These are phyloP conservation scores for Caretta caretta DNA, from an alignment of 2,113 vertebrate genomes.

Conservation along the genomic window DNA sequence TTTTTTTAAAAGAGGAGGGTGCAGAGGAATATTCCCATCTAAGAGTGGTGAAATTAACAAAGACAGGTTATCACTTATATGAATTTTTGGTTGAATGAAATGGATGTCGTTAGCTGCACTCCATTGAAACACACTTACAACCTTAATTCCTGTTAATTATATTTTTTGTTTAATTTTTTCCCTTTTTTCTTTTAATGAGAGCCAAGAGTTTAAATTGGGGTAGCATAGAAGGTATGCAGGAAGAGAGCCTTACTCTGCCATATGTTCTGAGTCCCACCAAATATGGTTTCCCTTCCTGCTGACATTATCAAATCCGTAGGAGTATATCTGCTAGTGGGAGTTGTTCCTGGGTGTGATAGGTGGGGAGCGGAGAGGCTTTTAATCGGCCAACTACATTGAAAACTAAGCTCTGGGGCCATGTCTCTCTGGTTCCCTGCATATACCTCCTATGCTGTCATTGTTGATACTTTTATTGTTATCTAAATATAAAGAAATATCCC, in stretches of 20 bases:
- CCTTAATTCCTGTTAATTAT: not conserved
- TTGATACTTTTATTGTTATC: not conserved
- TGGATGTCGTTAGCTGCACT: not conserved
- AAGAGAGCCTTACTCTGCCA: not conserved
- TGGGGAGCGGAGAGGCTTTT: not conserved
- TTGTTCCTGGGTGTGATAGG: not conserved
- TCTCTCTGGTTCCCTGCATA: not conserved
- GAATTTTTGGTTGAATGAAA: not conserved
- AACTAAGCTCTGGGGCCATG: not conserved
- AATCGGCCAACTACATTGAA: not conserved
- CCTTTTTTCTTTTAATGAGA: not conserved
- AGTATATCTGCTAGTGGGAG: not conserved
- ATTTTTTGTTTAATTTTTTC: not conserved
- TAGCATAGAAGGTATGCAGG: not conserved
- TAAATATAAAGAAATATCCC: not conserved
- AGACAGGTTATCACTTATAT: not conserved
- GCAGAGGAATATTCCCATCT: not conserved
- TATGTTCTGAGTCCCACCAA: not conserved
- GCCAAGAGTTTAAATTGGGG: not conserved
- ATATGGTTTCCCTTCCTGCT: not conserved
- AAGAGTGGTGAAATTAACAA: not conserved
- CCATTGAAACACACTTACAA: not conserved
- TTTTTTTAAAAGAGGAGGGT: not conserved
- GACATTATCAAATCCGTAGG: not conserved
- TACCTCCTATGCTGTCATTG: rapidly evolving